Evolutionary conservation across 64 coral and sea anemone species (phyloP), one percentile per base, ranked within the genome.

Genomic region (Orbicella faveolata): DNA sequence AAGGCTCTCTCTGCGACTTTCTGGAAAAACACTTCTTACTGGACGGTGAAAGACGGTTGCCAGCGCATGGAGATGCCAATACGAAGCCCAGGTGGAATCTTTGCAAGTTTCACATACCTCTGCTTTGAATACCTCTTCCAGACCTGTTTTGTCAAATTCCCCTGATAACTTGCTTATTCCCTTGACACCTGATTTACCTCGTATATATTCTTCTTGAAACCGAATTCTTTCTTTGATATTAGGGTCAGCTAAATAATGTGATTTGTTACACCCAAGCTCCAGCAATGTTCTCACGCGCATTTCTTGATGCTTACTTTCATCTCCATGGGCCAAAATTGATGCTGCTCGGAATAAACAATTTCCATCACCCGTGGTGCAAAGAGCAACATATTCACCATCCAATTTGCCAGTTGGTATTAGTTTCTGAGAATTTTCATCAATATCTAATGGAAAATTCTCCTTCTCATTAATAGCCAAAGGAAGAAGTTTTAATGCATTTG

Each of bases 21-120:
- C 68, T 80, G 88, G 88, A 89, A 70, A 89, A 80, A 89, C n/a
- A 89, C 76, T 89, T 81, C 73, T 75, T 53, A 89, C n/a, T 39
- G 18, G 7, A 53, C 77, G 76, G 53, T 69, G 0, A 36, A 74
- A 59, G 30, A 81, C 33, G 35, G 79, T 63, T 81, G 23, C 53
- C 54, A 81, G 79, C 0, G 79, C 79, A 1, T 63, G 79, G 62
- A 81, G 79, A 63, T 81, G 79, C 79, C 79, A 81, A 63, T 36
- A 21, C 17, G 25, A 63, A 33, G 55, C 79, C 79, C 55, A 18
- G 12, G n/a, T 25, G 9, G 10, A 19, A 13, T 3, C 21, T 59
- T 9, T 61, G 1, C 51, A 2, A 30, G 57, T 63, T 0, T 54
- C 17, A 21, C n/a, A 13, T 61, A 63, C 57, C 12, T 34, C 79